phyloP scores from a whole-genome alignment of 1,140 invertebrate genomes.

The Protaetia brevitarsis region DNA sequence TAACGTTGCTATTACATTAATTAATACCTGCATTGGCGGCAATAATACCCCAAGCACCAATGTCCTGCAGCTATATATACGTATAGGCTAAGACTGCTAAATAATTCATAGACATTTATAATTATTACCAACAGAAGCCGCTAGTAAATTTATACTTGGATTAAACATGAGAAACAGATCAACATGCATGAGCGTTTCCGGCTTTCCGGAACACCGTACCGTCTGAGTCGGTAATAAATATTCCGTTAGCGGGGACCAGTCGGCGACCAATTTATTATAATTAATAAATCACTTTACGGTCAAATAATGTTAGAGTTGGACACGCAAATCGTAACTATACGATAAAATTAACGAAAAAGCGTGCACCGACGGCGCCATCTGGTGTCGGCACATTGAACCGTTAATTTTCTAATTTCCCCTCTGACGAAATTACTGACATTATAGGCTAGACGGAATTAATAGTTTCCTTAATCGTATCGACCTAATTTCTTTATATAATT shows the following conservation, averaged over 20 bases:
- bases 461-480: neutral
- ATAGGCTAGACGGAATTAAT: neutral
- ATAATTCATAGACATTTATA: neutral
- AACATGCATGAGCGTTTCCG: slow-evolving; percentile 8
- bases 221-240: slow-evolving; percentile 8
- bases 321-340: slow-evolving; percentile 12
- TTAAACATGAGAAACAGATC: slow-evolving; percentile 8
- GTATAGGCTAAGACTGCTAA: neutral
- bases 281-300: slow-evolving; percentile 2
- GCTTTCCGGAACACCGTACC: neutral
- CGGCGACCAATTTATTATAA: neutral
- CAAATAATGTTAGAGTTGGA: neutral
- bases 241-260: neutral
- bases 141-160: neutral
- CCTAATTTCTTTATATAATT: neutral
- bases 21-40: no score
- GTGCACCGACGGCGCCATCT: neutral
- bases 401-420: neutral
- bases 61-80: neutral
- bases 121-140: neutral
- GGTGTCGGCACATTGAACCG: neutral
- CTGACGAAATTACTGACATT: neutral
- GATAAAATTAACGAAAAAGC: neutral
- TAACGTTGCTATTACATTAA: no score
- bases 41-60: no score